phyloP scores from a whole-genome alignment of 2,888 invertebrate species.

The Abrostola tripartita region DNA sequence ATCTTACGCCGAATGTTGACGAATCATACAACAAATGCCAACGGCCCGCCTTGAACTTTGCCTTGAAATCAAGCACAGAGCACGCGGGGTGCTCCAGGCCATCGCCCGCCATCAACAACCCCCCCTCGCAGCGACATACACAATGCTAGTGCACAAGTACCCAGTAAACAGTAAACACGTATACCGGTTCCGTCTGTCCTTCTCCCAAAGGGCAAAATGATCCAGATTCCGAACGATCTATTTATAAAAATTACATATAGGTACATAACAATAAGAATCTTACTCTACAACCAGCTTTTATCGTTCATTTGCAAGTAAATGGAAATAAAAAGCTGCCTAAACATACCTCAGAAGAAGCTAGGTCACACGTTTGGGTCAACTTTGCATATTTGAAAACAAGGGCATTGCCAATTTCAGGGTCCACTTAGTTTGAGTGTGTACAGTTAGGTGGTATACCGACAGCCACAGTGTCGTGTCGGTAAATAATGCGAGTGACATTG shows the following conservation, averaged over 20 bases:
- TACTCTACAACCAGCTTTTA: slow-evolving; percentile 18
- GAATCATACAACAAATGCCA: slow-evolving; percentile 85
- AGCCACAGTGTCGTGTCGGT: slow-evolving; percentile 65
- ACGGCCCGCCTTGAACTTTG: slow-evolving; percentile 86
- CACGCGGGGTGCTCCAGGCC: slow-evolving; percentile 74
- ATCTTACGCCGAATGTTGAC: slow-evolving; percentile 73
- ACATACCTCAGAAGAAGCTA: slow-evolving; percentile 60
- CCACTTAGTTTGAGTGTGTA: slow-evolving; percentile 75
- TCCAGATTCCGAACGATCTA: slow-evolving; percentile 61
- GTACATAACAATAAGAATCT: slow-evolving; percentile 31
- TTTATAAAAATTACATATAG: slow-evolving; percentile 20
- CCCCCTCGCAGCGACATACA: slow-evolving; percentile 62
- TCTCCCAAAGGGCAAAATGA: slow-evolving; percentile 76
- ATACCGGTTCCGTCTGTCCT: slow-evolving; percentile 76
- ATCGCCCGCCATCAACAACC: slow-evolving; percentile 57
- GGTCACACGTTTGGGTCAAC: slow-evolving; percentile 64
- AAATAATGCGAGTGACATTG: slow-evolving; percentile 85
- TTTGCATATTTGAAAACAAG: slow-evolving; percentile 72
- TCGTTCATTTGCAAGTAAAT: slow-evolving; percentile 3
- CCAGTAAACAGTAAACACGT: slow-evolving; percentile 69
- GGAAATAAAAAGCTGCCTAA: slow-evolving; percentile 11
- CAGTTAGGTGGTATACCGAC: slow-evolving; percentile 78
- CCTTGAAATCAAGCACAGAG: slow-evolving; percentile 60
- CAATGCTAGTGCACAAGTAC: slow-evolving; percentile 59
- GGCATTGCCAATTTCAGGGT: slow-evolving; percentile 87